Percentiles rank a stretch among this genome's conserved stretches.
phyloP scores from a whole-genome alignment of 92 coral and sea anemone species.

The Bergia puertoricense region DNA sequence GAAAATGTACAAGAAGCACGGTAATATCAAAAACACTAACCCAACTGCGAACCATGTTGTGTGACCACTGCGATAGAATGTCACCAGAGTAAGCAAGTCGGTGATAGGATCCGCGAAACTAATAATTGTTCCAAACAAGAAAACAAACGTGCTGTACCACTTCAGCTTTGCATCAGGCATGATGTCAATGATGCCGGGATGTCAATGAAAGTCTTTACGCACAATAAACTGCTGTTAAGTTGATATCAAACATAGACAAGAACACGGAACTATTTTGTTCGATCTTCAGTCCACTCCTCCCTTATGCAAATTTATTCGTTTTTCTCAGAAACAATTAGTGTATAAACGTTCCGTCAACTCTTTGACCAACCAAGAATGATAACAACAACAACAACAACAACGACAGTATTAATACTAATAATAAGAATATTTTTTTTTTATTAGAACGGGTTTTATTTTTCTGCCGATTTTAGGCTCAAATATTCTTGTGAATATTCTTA shows the following conservation, averaged over 20 bases:
- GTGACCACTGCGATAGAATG: slow-evolving; percentile 39
- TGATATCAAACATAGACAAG: neutral
- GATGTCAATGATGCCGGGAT: neutral
- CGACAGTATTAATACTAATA: no score
- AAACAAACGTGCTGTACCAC: slow-evolving; percentile 26
- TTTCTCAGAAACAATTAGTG: no score
- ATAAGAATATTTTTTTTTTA: no score
- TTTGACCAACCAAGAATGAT: no score
- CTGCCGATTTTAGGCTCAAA: no score
- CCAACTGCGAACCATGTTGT: slow-evolving; percentile 47
- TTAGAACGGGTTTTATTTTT: no score
- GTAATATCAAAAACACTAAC: slow-evolving; percentile 30
- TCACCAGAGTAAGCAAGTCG: slow-evolving; percentile 43
- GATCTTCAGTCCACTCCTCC: neutral
- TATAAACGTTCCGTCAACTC: no score
- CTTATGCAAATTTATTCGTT: no score
- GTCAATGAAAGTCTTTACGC: neutral
- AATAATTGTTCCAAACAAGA: slow-evolving; percentile 32
- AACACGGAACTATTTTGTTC: neutral
- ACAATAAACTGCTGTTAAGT: no score
- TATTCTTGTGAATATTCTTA: no score
- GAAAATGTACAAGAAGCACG: slow-evolving; percentile 16
- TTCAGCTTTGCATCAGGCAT: neutral
- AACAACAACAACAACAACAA: no score
- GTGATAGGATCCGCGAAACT: slow-evolving; percentile 48